These are phyloP conservation scores for Thripadectes ignobilis DNA, from an alignment of 2,797 vertebrate genomes.

Conservation along the genomic window DNA sequence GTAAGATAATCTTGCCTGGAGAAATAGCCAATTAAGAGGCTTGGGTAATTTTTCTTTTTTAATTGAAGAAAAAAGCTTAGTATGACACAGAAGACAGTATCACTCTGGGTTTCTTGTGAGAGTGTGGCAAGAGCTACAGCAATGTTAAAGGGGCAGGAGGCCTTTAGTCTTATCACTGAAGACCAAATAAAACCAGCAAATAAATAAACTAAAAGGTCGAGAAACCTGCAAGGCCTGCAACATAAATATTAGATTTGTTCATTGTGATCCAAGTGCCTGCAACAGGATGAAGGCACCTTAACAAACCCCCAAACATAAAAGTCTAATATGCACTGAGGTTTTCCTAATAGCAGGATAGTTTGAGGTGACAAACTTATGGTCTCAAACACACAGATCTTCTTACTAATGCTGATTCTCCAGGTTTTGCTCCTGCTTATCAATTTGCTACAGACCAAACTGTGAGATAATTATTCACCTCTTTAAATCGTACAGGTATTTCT, in stretches of 20 bases:
- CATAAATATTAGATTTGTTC: neutral
- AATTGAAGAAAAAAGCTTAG: neutral
- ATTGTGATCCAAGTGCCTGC: neutral
- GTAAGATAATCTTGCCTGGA: neutral
- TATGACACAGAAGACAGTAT: neutral
- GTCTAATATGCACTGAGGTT: neutral
- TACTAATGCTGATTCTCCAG: neutral
- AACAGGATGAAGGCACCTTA: neutral
- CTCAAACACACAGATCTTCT: neutral
- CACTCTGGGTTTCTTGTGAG: neutral
- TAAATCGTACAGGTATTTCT: too few species aligned
- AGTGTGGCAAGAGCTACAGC: neutral
- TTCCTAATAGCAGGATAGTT: neutral
- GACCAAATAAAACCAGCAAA: neutral
- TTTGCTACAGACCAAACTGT: neutral
- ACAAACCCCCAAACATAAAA: neutral
- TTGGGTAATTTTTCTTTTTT: neutral
- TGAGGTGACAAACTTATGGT: neutral
- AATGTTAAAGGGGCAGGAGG: neutral
- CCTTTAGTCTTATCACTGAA: neutral
- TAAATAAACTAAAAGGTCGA: neutral
- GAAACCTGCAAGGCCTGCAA: neutral
- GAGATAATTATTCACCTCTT: too few species aligned
- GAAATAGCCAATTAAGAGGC: neutral
- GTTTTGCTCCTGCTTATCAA: neutral